Evolutionary conservation across 2,113 vertebrate genomes (phyloP).

Genomic region (Prochilodus magdalenae): DNA sequence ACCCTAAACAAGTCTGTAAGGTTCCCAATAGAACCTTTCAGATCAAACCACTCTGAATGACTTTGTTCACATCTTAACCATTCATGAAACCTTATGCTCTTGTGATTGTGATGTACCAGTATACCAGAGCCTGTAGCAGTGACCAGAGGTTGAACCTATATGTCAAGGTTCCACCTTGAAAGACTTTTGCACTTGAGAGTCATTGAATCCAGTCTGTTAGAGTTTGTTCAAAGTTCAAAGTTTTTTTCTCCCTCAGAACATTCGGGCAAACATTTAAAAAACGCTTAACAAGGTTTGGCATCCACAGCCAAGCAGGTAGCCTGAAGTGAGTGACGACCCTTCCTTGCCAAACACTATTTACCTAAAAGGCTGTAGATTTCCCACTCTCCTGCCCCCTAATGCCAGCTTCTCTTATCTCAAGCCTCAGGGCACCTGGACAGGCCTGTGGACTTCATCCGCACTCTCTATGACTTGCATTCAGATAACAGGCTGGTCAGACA

Average conservation of each 20-base stretch:
- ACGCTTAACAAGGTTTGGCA: neutral
- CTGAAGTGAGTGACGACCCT: neutral
- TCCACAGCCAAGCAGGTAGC: neutral
- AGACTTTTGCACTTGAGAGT: neutral
- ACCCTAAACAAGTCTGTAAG: too few relatives aligned
- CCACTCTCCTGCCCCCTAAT: constrained; percentile 9
- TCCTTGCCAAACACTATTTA: constrained; percentile 20
- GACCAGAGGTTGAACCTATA: constrained; percentile 3
- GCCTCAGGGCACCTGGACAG: constrained; percentile 19
- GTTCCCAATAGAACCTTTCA: too few relatives aligned
- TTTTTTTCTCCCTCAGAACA: neutral
- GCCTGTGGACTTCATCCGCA: constrained; percentile 41
- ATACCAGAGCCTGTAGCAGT: too few relatives aligned
- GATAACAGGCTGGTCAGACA: constrained; percentile 69
- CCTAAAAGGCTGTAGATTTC: constrained; percentile 26
- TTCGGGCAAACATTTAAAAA: neutral
- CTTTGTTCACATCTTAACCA: too few relatives aligned
- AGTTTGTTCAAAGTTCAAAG: neutral
- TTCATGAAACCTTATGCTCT: too few relatives aligned
- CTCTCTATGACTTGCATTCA: constrained; percentile 53
- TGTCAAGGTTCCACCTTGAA: constrained; percentile 20
- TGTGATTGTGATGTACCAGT: too few relatives aligned
- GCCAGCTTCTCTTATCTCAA: constrained; percentile 24
- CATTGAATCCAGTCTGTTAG: neutral
- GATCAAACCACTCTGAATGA: too few relatives aligned